These are phyloP conservation scores for Hafferia zeledoni DNA, from an alignment of 2,797 vertebrate species.

Conservation along the genomic window DNA sequence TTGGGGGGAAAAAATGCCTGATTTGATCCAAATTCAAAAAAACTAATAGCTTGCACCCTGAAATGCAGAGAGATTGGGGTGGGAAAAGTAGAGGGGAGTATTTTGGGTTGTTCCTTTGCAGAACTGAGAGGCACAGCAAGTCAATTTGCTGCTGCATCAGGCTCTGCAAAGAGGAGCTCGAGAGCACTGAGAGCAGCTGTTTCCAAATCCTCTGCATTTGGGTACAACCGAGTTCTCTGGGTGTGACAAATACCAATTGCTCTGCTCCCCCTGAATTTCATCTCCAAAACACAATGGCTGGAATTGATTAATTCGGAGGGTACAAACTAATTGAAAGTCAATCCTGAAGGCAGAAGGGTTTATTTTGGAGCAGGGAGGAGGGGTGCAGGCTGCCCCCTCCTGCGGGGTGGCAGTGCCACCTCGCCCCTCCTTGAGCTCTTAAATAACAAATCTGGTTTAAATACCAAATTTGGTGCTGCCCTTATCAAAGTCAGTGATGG, in stretches of 20 bases:
- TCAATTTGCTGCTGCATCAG: slow-evolving; percentile 14
- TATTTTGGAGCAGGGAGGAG: neutral
- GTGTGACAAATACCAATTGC: slow-evolving; percentile 50
- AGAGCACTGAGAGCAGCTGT: neutral
- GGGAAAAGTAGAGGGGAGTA: neutral
- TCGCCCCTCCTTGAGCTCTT: neutral
- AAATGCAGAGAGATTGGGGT: slow-evolving; percentile 7
- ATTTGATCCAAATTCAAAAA: slow-evolving; percentile 48
- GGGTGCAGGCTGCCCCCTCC: neutral
- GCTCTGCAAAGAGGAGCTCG: slow-evolving; percentile 2
- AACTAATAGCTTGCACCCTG: neutral
- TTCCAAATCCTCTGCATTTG: neutral
- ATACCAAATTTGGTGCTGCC: neutral
- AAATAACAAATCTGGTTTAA: neutral
- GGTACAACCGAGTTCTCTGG: slow-evolving; percentile 15
- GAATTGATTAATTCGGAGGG: slow-evolving; percentile 37
- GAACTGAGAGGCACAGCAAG: slow-evolving; percentile 1
- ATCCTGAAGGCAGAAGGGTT: neutral
- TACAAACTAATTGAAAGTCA: slow-evolving; percentile 30
- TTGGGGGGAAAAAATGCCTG: neutral
- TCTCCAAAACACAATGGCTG: neutral
- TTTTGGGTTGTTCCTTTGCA: neutral
- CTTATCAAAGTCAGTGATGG: neutral
- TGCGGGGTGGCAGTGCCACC: neutral
- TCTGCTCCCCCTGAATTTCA: slow-evolving; percentile 5